These are phyloP conservation scores for Candoia aspera DNA, from an alignment of 2,113 vertebrate species.

Conservation along the genomic window DNA sequence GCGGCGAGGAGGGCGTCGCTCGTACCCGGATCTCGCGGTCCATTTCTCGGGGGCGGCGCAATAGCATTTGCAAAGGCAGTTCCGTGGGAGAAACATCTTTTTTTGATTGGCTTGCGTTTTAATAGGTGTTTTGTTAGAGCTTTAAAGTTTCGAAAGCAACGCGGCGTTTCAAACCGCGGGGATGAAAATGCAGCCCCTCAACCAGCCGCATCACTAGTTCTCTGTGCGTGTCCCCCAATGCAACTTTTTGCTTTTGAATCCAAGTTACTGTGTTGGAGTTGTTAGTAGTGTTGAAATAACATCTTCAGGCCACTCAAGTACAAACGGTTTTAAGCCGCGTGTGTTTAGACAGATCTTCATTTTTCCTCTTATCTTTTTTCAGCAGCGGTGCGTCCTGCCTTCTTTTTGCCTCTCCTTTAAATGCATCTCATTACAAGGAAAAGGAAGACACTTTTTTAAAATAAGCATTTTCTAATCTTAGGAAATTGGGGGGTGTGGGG, in stretches of 20 bases:
- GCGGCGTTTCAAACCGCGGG: not conserved
- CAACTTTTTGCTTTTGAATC: too few species aligned
- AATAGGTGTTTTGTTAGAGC: not conserved
- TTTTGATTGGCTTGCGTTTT: not conserved
- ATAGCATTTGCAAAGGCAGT: not conserved
- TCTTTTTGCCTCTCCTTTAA: not conserved
- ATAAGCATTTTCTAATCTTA: constrained; percentile 22
- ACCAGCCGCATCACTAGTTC: not conserved
- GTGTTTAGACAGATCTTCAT: not conserved
- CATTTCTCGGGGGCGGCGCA: not conserved
- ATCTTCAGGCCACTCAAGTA: not conserved
- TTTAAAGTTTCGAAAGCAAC: not conserved
- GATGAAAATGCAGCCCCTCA: not conserved
- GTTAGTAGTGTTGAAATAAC: not conserved
- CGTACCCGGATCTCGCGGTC: not conserved
- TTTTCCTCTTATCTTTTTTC: not conserved
- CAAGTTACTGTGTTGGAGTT: not conserved
- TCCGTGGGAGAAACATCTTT: not conserved
- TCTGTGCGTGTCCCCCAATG: not conserved
- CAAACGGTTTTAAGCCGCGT: not conserved
- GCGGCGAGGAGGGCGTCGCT: not conserved
- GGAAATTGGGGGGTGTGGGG: not conserved
- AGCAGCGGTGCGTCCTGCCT: not conserved
- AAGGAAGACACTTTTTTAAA: not conserved
- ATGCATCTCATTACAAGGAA: not conserved